Conservation (phyloP, 1,140 invertebrate genomes). For the Meloidogyne hapla region DNA sequence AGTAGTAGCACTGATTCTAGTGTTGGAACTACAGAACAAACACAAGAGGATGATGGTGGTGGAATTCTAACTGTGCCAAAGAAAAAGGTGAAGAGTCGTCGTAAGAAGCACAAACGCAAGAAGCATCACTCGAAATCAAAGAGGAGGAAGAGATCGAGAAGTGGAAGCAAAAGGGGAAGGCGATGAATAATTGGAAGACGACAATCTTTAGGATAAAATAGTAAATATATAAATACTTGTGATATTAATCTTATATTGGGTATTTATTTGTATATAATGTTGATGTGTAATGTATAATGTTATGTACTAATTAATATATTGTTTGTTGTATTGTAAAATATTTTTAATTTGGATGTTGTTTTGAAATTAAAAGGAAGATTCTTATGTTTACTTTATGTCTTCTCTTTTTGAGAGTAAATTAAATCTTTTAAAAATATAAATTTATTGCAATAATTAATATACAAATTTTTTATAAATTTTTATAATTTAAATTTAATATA, state of each 20-base stretch:
- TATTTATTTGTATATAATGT: no score
- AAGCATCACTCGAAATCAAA: neutral
- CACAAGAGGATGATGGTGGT: neutral
- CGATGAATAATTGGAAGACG: neutral
- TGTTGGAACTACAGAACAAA: neutral
- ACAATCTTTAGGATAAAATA: no score
- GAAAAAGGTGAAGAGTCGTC: neutral
- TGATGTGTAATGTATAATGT: no score
- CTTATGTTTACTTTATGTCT: no score
- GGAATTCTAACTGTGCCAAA: neutral
- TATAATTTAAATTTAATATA: slow-evolving; percentile 67
- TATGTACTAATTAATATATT: no score
- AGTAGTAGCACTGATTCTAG: neutral
- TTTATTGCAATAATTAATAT: neutral
- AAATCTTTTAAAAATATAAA: neutral
- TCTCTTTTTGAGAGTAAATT: no score
- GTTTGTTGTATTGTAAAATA: no score
- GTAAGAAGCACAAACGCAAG: neutral
- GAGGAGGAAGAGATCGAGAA: neutral
- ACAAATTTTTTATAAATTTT: neutral
- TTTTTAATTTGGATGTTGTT: no score
- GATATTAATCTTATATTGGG: no score
- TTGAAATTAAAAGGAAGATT: no score
- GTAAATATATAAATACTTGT: no score
- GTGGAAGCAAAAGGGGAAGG: neutral